These are phyloP conservation scores for Rhodophaea formosa DNA, from an alignment of 2,888 invertebrate genomes.

Conservation along the genomic window DNA sequence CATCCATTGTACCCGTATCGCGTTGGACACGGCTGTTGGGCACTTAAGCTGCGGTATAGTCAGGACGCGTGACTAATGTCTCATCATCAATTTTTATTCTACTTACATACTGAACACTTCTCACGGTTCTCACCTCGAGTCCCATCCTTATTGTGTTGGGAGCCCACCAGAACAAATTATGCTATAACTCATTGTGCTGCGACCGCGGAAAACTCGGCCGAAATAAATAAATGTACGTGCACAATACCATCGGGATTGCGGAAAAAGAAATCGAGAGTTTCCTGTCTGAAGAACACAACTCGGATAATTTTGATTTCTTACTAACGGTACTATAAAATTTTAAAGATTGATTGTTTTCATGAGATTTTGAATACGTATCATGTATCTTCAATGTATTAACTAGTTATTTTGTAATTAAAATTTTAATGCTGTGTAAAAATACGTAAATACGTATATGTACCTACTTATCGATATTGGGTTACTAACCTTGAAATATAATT, in stretches of 20 bases:
- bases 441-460: too few species aligned
- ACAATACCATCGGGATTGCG: constrained; percentile 24
- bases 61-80: constrained; percentile 39
- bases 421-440: too few species aligned
- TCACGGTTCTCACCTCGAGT: constrained; percentile 44
- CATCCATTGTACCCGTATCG: constrained; percentile 16
- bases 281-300: constrained; percentile 1
- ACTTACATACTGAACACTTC: constrained; percentile 46
- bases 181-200: constrained; percentile 52
- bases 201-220: constrained; percentile 38
- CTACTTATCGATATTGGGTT: too few species aligned
- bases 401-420: too few species aligned
- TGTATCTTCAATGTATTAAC: too few species aligned
- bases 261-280: constrained; percentile 23
- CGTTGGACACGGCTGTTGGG: constrained; percentile 14
- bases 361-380: too few species aligned
- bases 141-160: constrained; percentile 47
- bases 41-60: constrained; percentile 16
- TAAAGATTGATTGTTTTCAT: too few species aligned
- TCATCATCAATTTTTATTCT: constrained; percentile 45
- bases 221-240: constrained; percentile 27
- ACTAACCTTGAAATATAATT: too few species aligned
- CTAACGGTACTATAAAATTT: too few species aligned
- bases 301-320: too few species aligned
- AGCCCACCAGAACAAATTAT: constrained; percentile 53